Evolutionary conservation across 2,113 vertebrate species (phyloP), one percentile per base, ranked within the genome.

Genomic region (Penelope pileata): DNA sequence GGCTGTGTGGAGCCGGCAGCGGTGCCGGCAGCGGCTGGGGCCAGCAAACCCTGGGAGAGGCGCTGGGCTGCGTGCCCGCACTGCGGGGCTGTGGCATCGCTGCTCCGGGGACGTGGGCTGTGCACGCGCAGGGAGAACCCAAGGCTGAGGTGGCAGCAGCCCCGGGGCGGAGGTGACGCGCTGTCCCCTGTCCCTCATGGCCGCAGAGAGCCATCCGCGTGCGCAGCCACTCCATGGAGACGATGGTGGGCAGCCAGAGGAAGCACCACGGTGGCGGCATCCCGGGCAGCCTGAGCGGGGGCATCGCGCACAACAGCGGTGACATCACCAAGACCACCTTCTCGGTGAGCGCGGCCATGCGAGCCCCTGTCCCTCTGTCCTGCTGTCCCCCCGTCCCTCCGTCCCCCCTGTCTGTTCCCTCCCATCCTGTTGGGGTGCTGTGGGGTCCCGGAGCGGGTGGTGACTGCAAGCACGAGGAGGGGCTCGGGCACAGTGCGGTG

Each of bases 211-310:
- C 99, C 22, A 99, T 99, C 98, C 98, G 99, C 0, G 99, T 99
- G 45, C 98, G 99, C 73, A 99, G 99, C 86, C 98, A 99, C 95
- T 99, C 99, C 96, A 99, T 99, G 99, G 99, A 99, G 97, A 99
- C 99, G 5, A 98, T 99, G 99, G 99, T 98, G 59, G 98, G 99
- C 66, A 98, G 98, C 78, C 99, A 99, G 83, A 98, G 96, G 97
- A 98, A 98, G 91, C 98, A 99, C 40, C 98, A 99, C 0, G 14
- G 98, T 0, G 89, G 97, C 0, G 97, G 98, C 40, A 98, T 99
- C 67, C 98, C 99, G 0, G 99, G 98, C 83, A 99, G 99, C 95
- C 98, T 99, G 92, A 99, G 99, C 0, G 99, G 99, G 72, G 98
- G 96, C 93, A 98, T 99, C 48, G 96, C 97, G 0, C 99, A 99